These are phyloP conservation scores for Laupala kohalensis DNA, from an alignment of 1,140 invertebrate genomes.

Conservation along the genomic window DNA sequence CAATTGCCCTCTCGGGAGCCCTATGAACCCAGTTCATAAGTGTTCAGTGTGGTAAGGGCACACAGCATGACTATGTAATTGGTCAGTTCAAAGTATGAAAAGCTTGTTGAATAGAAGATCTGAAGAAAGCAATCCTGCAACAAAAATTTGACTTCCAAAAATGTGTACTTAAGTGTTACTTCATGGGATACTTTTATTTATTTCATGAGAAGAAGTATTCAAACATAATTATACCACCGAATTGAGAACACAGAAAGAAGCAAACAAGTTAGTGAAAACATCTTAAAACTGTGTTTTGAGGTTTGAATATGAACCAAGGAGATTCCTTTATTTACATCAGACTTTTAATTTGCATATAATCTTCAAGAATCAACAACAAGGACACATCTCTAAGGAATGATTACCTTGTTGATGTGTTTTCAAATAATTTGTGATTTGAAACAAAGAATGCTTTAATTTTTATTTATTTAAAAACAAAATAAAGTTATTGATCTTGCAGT, in stretches of 20 bases:
- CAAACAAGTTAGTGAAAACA: background rate
- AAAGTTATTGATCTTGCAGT: background rate
- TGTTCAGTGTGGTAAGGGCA: slow-evolving; percentile 27
- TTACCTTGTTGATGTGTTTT: background rate
- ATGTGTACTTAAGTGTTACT: background rate
- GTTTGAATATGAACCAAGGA: background rate
- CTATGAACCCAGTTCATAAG: slow-evolving; percentile 51
- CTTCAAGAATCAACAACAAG: background rate
- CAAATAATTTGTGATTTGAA: background rate
- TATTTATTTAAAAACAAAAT: background rate
- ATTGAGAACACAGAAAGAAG: background rate
- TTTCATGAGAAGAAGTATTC: background rate
- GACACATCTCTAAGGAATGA: background rate
- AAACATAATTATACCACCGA: background rate
- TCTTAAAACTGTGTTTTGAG: background rate
- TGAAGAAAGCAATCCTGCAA: background rate
- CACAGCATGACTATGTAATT: background rate
- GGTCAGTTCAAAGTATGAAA: background rate
- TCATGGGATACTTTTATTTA: background rate
- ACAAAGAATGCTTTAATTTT: background rate
- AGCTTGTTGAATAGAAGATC: background rate
- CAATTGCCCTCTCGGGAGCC: slow-evolving; percentile 38
- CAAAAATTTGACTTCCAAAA: background rate
- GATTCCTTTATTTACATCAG: background rate
- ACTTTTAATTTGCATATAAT: background rate